These are phyloP conservation scores for Cataglyphis cursor DNA, from an alignment of 2,888 invertebrate genomes.

Conservation along the genomic window DNA sequence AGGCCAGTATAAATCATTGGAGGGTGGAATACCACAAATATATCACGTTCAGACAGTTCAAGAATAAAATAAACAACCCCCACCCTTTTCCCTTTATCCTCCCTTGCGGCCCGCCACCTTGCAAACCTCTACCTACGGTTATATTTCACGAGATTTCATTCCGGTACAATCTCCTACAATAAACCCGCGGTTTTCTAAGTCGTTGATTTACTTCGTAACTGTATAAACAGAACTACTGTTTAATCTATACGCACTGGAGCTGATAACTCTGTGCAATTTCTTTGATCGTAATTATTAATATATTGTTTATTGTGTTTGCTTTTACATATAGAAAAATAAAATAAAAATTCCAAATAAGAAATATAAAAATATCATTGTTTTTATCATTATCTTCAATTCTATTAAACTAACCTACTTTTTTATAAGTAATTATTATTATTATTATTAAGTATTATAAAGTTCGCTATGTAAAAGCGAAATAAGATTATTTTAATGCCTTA, in stretches of 20 bases:
- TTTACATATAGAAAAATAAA: background rate
- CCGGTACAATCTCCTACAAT: slow-evolving; percentile 58
- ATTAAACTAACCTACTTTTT: background rate
- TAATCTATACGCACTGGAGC: slow-evolving; percentile 30
- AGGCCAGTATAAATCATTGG: slow-evolving; percentile 71
- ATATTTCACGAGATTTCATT: slow-evolving; percentile 74
- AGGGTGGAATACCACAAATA: slow-evolving; percentile 69
- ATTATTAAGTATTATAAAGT: slow-evolving; percentile 2
- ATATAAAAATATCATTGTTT: slow-evolving; percentile 4
- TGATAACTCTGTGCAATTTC: slow-evolving; percentile 16
- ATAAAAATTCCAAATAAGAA: background rate
- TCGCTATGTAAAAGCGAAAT: slow-evolving; percentile 2
- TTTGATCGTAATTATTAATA: slow-evolving; percentile 11
- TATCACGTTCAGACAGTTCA: slow-evolving; percentile 72
- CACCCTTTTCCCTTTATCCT: slow-evolving; percentile 39
- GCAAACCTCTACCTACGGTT: slow-evolving; percentile 57
- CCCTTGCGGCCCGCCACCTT: slow-evolving; percentile 54
- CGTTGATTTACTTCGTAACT: slow-evolving; percentile 53
- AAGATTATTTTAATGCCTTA: background rate
- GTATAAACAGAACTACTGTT: slow-evolving; percentile 27
- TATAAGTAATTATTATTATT: slow-evolving; percentile 12
- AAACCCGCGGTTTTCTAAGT: slow-evolving; percentile 53
- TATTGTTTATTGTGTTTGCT: background rate
- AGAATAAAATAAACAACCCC: slow-evolving; percentile 72
- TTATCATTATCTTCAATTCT: background rate